These are phyloP conservation scores for Ochropleura plecta DNA, from an alignment of 2,888 invertebrate genomes.

Conservation along the genomic window DNA sequence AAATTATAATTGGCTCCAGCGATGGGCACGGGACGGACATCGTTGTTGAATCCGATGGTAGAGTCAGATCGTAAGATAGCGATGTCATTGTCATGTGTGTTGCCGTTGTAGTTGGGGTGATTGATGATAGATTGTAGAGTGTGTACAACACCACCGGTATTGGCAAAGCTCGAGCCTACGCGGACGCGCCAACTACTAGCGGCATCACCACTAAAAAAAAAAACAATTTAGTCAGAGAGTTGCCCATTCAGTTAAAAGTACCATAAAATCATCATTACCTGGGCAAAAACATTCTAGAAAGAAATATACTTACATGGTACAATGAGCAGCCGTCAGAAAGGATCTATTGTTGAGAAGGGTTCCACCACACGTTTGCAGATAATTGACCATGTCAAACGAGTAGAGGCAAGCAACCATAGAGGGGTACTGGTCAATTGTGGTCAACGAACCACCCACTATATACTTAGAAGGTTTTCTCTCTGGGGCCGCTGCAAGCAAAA, in stretches of 20 bases:
- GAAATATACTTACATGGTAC: slow-evolving; percentile 64
- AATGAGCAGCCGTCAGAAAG: slow-evolving; percentile 74
- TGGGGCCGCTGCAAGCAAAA: slow-evolving; percentile 58
- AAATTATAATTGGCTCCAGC: slow-evolving; percentile 72
- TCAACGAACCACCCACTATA: slow-evolving; percentile 70
- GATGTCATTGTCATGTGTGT: not conserved
- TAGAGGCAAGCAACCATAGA: slow-evolving; percentile 60
- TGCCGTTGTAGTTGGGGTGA: slow-evolving; percentile 10
- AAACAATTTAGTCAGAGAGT: not conserved
- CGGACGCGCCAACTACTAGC: slow-evolving; percentile 57
- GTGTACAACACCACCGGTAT: slow-evolving; percentile 68
- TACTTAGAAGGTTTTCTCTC: slow-evolving; percentile 37
- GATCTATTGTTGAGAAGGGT: slow-evolving; percentile 70
- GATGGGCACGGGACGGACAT: slow-evolving; percentile 38
- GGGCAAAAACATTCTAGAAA: not conserved
- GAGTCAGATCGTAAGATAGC: slow-evolving; percentile 10
- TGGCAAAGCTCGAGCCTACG: slow-evolving; percentile 69
- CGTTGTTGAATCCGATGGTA: slow-evolving; percentile 11
- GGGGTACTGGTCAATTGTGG: slow-evolving; percentile 69
- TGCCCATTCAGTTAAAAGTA: not conserved
- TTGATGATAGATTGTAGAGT: slow-evolving; percentile 26
- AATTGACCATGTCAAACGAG: slow-evolving; percentile 41
- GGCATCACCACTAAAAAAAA: slow-evolving; percentile 42
- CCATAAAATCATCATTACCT: not conserved
- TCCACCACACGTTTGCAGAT: slow-evolving; percentile 67